A percentile compares a stretch with the other conserved stretches of the same genome.
Evolutionary conservation across 2,888 invertebrate species (phyloP).

Genomic region (Trissonchulus latispiculum): DNA sequence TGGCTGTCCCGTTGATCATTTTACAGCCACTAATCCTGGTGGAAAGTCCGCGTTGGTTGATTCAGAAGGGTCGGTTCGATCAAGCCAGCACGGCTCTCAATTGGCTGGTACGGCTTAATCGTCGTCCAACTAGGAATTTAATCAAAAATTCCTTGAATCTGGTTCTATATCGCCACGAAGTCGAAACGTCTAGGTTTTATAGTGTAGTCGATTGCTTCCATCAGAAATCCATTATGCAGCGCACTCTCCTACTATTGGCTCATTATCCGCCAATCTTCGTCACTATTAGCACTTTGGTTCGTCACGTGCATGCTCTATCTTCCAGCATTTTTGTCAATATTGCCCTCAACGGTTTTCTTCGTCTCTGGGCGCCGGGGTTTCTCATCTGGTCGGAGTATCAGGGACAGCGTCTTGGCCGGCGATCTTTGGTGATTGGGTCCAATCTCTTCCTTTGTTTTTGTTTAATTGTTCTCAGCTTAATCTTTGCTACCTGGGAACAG

Average conservation of each 20-base stretch:
- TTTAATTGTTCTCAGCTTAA: not conserved
- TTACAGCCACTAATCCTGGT: not conserved
- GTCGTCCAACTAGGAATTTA: not conserved
- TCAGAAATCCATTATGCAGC: not conserved
- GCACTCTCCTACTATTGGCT: not conserved
- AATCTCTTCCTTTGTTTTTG: not conserved
- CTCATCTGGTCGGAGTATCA: not conserved
- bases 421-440: not conserved
- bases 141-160: not conserved
- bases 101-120: not conserved
- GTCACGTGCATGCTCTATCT: not conserved
- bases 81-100: not conserved
- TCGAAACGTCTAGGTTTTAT: not conserved
- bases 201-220: not conserved
- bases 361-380: not conserved
- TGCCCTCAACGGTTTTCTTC: not conserved
- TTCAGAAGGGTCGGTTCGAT: not conserved
- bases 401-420: not conserved
- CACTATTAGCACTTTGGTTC: not conserved
- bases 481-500: not conserved
- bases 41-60: not conserved
- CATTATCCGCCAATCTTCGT: not conserved
- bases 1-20: not conserved
- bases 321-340: not conserved
- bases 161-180: not conserved